phyloP scores from a whole-genome alignment of 1,140 invertebrate genomes.

The Sarcophaga peregrina region DNA sequence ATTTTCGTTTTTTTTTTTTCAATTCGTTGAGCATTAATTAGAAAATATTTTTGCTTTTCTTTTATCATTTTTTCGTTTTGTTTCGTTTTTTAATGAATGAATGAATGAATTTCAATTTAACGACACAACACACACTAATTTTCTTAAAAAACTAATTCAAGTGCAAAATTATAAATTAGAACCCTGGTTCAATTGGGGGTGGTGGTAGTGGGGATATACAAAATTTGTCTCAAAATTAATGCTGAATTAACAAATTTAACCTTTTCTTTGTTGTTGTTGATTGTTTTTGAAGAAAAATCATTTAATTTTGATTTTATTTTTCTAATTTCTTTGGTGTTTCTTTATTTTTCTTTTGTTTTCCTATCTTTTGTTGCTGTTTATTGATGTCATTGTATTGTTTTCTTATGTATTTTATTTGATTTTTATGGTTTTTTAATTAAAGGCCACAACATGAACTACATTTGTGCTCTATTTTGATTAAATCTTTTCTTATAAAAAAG shows the following conservation, averaged over 20 bases:
- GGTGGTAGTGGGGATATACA: no score
- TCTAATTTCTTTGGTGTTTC: neutral
- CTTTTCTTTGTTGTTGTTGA: no score
- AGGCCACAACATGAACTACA: neutral
- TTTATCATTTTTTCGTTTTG: neutral
- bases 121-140: neutral
- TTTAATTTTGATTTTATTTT: no score
- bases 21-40: conserved; percentile 22
- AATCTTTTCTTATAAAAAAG: neutral
- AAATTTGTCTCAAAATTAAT: no score
- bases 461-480: no score
- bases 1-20: neutral
- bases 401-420: neutral
- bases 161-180: conserved; percentile 16
- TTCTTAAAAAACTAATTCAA: neutral
- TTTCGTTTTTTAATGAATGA: neutral
- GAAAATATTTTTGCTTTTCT: neutral
- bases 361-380: neutral
- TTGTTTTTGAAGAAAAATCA: no score
- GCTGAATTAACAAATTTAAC: no score
- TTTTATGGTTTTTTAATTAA: conserved; percentile 14
- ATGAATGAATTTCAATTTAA: neutral
- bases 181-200: no score
- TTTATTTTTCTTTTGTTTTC: neutral
- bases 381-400: neutral